Evolutionary conservation across 2,888 invertebrate genomes (phyloP).

Genomic region (Galerucella pusilla): DNA sequence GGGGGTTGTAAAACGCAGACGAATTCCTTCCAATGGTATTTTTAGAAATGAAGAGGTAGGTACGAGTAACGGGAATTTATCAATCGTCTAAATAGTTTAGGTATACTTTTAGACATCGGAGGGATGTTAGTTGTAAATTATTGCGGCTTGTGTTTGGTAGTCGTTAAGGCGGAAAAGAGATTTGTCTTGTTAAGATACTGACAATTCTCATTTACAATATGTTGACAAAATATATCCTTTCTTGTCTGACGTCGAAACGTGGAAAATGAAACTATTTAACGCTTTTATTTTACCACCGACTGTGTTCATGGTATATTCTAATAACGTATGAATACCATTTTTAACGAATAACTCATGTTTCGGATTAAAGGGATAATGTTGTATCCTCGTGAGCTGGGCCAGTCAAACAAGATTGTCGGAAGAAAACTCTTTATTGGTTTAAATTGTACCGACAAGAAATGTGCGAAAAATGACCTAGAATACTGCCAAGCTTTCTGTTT

Average conservation of each 20-base stretch:
- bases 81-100: constrained; percentile 18
- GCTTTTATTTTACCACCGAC: not conserved
- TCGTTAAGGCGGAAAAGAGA: constrained; percentile 1
- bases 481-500: too few relatives aligned
- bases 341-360: too few relatives aligned
- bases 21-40: constrained; percentile 17
- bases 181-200: constrained; percentile 13
- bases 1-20: constrained; percentile 27
- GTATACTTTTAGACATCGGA: constrained; percentile 2
- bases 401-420: too few relatives aligned
- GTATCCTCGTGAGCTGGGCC: too few relatives aligned
- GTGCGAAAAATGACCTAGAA: too few relatives aligned
- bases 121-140: constrained; percentile 9
- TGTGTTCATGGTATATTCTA: not conserved
- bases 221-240: constrained; percentile 7
- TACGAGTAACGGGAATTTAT: not conserved
- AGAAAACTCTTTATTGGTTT: too few relatives aligned
- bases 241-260: not conserved
- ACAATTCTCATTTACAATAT: constrained; percentile 9
- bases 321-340: too few relatives aligned
- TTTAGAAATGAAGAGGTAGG: constrained; percentile 32
- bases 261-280: not conserved
- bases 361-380: too few relatives aligned
- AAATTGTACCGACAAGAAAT: too few relatives aligned
- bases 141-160: constrained; percentile 15